Base-by-base conservation (phyloP, 2,888 invertebrate species). In the Cephus spinipes region DNA sequence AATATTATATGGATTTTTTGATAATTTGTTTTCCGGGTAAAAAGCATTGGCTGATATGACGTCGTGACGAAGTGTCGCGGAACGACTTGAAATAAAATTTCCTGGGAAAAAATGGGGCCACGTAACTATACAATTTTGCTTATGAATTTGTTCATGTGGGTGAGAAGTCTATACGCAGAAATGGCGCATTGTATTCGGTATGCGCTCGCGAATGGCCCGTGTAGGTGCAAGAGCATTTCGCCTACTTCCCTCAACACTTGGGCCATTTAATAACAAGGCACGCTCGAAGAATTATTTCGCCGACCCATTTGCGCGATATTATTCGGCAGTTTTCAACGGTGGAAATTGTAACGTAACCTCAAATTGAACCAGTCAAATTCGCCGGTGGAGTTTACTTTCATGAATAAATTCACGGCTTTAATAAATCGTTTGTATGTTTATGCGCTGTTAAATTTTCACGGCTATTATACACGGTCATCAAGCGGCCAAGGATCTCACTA, bases 391-490 rank as follows among this genome's bases (percentile, higher is more conserved):
- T 55, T 55, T 55, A 55, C 55, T 77, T 75, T 74, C 32, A 75
- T 77, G 77, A 77, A 75, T 77, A 75, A 77, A 77, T 75, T 77
- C 32, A 23, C 68, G 36, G 15, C n/a, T 69, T 75, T 71, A 71
- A 75, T 77, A 75, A 69, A 77, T 77, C 77, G 69, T 75, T 77
- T 69, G 77, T 30, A 33, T 69, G 77, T 74, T 77, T 77, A 74
- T 32, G 73, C 74, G 34, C 36, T 30, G 34, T 74, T 74, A 74
- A 35, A 36, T 74, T 33, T 74, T 74, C 11, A 71, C 71, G 30
- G 71, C 71, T 71, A 71, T 33, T 71, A 34, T 33, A 34, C 12
- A 34, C 71, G 31, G 30, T 12, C 71, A 71, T 71, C 31, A 55
- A 71, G 33, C 71, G 12, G 4, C 71, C 30, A 32, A 34, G 31